phyloP scores from a whole-genome alignment of 1,140 invertebrate genomes.

The Spodoptera litura region DNA sequence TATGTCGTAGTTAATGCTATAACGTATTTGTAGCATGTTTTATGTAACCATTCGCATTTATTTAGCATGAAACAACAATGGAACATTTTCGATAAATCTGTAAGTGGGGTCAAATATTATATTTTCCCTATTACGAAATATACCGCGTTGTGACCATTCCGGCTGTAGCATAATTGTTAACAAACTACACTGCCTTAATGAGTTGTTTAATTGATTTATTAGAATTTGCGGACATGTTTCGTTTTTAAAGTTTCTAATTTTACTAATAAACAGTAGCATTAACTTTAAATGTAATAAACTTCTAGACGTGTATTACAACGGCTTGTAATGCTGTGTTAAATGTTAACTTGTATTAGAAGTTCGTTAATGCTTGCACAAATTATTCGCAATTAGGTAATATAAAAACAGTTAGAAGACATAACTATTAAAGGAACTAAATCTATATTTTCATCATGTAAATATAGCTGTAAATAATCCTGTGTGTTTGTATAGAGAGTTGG shows the following conservation, averaged over 20 bases:
- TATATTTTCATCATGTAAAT: conserved; percentile 66
- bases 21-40: conserved; percentile 30
- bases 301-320: conserved; percentile 18
- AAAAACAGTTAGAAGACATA: conserved; percentile 10
- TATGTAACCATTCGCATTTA: conserved; percentile 32
- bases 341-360: conserved; percentile 18
- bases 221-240: conserved; percentile 4
- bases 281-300: conserved; percentile 13
- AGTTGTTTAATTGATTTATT: conserved; percentile 19
- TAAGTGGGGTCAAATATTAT: background rate
- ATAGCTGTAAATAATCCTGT: conserved; percentile 71
- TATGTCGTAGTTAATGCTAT: conserved; percentile 36
- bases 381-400: conserved; percentile 7
- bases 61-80: background rate
- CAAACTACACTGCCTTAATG: conserved; percentile 44
- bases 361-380: conserved; percentile 47
- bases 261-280: conserved; percentile 7
- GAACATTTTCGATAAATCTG: background rate
- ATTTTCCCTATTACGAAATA: background rate
- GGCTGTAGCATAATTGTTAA: conserved; percentile 13
- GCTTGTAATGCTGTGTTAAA: conserved; percentile 29
- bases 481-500: conserved; percentile 77
- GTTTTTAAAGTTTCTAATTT: conserved; percentile 14
- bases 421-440: background rate
- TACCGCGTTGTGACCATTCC: conserved; percentile 24